Base-by-base conservation (phyloP, 2,888 invertebrate species). In the Macrophya alboannulata region DNA sequence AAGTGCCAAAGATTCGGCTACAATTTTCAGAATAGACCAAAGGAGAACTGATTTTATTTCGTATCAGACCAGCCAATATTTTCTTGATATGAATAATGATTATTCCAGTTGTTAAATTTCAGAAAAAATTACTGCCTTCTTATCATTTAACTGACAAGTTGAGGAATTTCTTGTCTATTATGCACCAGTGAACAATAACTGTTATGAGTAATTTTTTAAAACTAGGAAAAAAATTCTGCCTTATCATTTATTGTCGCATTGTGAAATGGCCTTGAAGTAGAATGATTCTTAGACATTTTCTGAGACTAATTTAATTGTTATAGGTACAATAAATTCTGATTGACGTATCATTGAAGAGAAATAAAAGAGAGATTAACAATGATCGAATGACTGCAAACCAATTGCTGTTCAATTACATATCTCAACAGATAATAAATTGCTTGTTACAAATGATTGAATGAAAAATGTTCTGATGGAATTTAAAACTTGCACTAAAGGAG, bases 331-430 rank as follows among this genome's bases (percentile, higher is more conserved):
- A 68, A 68, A 37, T 68, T 68, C 37, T 17, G 17, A 68, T 68
- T 37, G 2, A 37, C 37, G 37, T 68, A 68, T 68, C 17, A 37
- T 68, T 68, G 15, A 68, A 2, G 25, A 37, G 8, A 8, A 15
- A 12, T 37, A 17, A 6, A 37, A 17, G 5, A 68, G 10, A 68
- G 6, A 17, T 68, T 68, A 68, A 68, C 37, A 37, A 37, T 8
- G 37, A 17, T 68, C 12, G 37, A 68, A 68, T 68, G 68, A 6
- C 37, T 68, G 17, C 17, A 6, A 37, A 37, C 37, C 68, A 68
- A 68, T 68, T 37, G 37, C 37, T 68, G 6, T 68, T 68, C 68
- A 68, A 68, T 68, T 37, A 68, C 17, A 68, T 37, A 68, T 68
- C 37, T 68, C 4, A 68, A 68, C 37, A 37, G 68, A 37, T 37